phyloP scores from a whole-genome alignment of 2,113 vertebrate species.

The Passer domesticus region DNA sequence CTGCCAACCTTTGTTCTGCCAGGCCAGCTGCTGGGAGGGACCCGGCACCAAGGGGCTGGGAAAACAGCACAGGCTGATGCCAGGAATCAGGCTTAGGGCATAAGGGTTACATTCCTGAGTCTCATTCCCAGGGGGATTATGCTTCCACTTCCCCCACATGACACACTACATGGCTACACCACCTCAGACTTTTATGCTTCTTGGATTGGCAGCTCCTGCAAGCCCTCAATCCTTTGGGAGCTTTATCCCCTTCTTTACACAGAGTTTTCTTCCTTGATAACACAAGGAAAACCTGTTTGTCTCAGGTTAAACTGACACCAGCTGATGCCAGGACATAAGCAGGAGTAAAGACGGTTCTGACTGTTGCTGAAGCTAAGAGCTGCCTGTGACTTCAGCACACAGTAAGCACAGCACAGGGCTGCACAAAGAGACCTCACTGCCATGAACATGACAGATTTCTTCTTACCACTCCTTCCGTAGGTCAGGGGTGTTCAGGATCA shows the following conservation, averaged over 20 bases:
- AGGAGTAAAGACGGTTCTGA: background rate
- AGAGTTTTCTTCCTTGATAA: background rate
- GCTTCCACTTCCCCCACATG: background rate
- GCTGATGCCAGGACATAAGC: background rate
- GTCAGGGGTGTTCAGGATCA: conserved; percentile 89
- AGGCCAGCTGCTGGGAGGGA: background rate
- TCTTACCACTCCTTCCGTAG: conserved; percentile 89
- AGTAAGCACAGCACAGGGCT: background rate
- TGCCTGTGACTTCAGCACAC: background rate
- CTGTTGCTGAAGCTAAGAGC: background rate
- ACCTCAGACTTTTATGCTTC: background rate
- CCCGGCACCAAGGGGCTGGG: accelerated
- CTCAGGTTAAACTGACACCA: background rate
- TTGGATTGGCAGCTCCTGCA: background rate
- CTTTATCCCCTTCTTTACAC: background rate
- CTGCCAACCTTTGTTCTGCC: conserved; percentile 16
- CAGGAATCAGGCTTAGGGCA: background rate
- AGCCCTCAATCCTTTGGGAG: background rate
- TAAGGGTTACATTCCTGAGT: background rate
- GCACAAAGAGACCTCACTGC: background rate
- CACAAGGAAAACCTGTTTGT: background rate
- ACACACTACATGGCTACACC: background rate
- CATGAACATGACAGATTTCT: accelerated
- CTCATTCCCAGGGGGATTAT: background rate
- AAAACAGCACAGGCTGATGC: background rate